Percentiles rank a stretch among this genome's conserved stretches.
phyloP scores from a whole-genome alignment of 1,140 invertebrate species.

The Hirudo medicinalis region DNA sequence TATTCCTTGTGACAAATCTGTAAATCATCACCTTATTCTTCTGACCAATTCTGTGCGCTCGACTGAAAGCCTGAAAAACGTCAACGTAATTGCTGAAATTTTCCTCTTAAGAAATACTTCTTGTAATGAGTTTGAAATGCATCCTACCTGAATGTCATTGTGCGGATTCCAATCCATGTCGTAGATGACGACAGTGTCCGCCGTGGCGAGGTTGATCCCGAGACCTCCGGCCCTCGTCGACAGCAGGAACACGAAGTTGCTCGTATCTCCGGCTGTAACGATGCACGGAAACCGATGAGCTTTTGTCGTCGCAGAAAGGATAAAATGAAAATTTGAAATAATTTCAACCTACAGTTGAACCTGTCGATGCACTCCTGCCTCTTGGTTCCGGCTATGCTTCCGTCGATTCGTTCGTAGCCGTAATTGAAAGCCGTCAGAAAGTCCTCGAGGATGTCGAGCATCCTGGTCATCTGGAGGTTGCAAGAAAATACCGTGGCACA shows the following conservation, averaged over 20 bases:
- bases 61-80: slow-evolving; percentile 61
- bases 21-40: slow-evolving; percentile 95
- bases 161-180: slow-evolving; percentile 98
- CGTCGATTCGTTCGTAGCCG: slow-evolving; percentile 93
- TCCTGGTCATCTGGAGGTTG: slow-evolving; percentile 66
- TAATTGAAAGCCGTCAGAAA: slow-evolving; percentile 87
- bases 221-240: slow-evolving; percentile 89
- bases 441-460: slow-evolving; percentile 92
- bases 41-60: slow-evolving; percentile 93
- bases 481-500: too few species aligned
- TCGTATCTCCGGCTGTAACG: slow-evolving; percentile 56
- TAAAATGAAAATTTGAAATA: not conserved
- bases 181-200: slow-evolving; percentile 94
- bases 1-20: slow-evolving; percentile 91
- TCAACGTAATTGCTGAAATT: not conserved
- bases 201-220: slow-evolving; percentile 91
- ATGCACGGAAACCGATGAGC: slow-evolving; percentile 3
- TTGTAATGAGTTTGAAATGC: not conserved
- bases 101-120: too few species aligned
- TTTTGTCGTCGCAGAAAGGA: not conserved
- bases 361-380: slow-evolving; percentile 93
- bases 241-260: slow-evolving; percentile 86
- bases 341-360: slow-evolving; percentile 44
- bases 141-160: slow-evolving; percentile 73
- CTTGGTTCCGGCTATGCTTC: slow-evolving; percentile 77